Evolutionary conservation across 2,888 invertebrate species (phyloP), one percentile per base, ranked within the genome.

Genomic region (Ormyrus rosae): DNA sequence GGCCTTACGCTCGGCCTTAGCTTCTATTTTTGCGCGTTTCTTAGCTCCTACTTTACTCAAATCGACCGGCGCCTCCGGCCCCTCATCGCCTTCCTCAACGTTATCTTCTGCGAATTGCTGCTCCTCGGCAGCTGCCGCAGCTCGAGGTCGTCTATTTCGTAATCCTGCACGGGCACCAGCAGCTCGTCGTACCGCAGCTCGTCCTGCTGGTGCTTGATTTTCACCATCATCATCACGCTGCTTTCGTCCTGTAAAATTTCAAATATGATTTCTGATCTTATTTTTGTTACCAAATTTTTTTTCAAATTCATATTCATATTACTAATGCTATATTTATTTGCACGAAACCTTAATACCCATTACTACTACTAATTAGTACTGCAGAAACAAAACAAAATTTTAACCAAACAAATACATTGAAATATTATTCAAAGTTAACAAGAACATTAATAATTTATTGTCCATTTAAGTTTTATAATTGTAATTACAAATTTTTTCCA

Each of bases 11-110:
- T 96, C 98, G 84, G 96, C 95, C 90, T 99, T 99, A 0, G 97
- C 97, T 92, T 98, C 98, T 61, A 99, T 90, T 90, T 99, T 99
- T 0, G 96, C 97, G 51, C 96, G 92, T 91, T 99, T 99, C 91
- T 99, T 99, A 0, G 97, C 96, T 9, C 99, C 99, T 89, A 96
- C 94, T 91, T 97, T 98, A 63, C 95, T 94, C 85, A 45, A 5
- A 69, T 81, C 79, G 2, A 55, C 9, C 0, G 34, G 7, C 34
- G 96, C 96, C 76, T 92, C 90, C 81, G 83, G 90, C 77, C 84
- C 86, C 67, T 94, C 93, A 10, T 93, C 93, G 50, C 92, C 92
- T 48, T 92, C 92, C 11, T 92, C 92, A 64, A 91, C 91, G 19
- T 92, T 93, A 13, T 92, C 92, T 10, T 88, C 87, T 6, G 89